Percentiles rank a stretch among this genome's conserved stretches.
Conservation (phyloP, 2,888 invertebrate genomes). For the Trimorus sp. region DNA sequence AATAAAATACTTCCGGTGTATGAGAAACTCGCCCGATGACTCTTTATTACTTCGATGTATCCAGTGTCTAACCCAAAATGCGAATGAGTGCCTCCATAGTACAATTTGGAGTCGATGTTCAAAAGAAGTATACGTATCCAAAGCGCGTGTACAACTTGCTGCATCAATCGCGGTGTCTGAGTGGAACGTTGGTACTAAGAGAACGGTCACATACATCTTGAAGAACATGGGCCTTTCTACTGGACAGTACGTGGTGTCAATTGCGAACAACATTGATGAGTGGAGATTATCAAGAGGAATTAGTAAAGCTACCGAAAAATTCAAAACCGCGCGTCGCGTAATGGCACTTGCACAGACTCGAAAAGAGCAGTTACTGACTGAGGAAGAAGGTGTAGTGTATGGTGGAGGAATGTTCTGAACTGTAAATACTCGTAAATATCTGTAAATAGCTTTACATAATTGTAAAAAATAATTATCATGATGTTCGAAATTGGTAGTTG, state of each 20-base stretch:
- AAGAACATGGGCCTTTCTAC: conserved; percentile 31
- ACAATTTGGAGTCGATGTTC: conserved; percentile 49
- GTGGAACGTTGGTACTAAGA: conserved; percentile 48
- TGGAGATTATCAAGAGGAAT: background rate
- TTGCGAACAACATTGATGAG: conserved; percentile 19
- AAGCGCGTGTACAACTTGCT: conserved; percentile 20
- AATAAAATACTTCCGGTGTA: conserved; percentile 34
- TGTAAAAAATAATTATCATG: too few species aligned
- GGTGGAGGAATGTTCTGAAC: too few species aligned
- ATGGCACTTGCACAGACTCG: too few species aligned
- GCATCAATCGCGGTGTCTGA: conserved; percentile 40
- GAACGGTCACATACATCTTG: conserved; percentile 47
- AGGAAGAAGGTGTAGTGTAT: too few species aligned
- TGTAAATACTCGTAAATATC: too few species aligned
- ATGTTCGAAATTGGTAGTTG: too few species aligned
- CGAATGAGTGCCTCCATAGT: conserved; percentile 50
- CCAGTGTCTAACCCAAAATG: conserved; percentile 50
- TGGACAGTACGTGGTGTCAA: conserved; percentile 21
- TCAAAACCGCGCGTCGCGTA: too few species aligned
- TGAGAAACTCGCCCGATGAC: conserved; percentile 36
- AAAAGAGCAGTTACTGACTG: too few species aligned
- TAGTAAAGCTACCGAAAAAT: too few species aligned
- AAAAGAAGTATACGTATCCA: conserved; percentile 22
- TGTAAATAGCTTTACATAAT: too few species aligned
- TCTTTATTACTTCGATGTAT: conserved; percentile 41